A percentile compares a stretch with the other conserved stretches of the same genome.
These are phyloP conservation scores for Drosophila borborema DNA, from an alignment of 2,888 invertebrate genomes.

Conservation along the genomic window DNA sequence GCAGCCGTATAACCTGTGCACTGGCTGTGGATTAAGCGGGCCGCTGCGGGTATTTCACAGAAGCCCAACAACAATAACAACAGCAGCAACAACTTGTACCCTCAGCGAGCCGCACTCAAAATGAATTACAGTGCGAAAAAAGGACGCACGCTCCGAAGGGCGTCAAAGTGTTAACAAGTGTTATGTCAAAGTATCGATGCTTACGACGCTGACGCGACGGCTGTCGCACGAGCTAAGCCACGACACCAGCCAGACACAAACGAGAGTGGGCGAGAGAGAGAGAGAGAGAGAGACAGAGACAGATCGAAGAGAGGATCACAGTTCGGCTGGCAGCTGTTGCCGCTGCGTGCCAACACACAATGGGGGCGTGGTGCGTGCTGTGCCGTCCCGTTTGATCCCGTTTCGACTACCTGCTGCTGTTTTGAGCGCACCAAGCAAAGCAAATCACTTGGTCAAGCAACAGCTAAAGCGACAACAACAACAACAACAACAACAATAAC, in stretches of 20 bases:
- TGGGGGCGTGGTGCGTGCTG: slow-evolving; percentile 49
- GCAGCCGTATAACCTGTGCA: slow-evolving; percentile 42
- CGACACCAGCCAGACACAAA: slow-evolving; percentile 9
- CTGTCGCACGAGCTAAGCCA: slow-evolving; percentile 60
- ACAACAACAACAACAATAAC: slow-evolving; percentile 1
- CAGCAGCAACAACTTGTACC: slow-evolving; percentile 5
- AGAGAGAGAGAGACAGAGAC: not conserved
- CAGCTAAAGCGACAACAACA: slow-evolving; percentile 15
- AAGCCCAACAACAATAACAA: slow-evolving; percentile 30
- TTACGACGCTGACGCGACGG: slow-evolving; percentile 20
- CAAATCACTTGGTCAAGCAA: slow-evolving; percentile 76
- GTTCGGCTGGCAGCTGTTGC: slow-evolving; percentile 34
- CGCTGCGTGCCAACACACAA: slow-evolving; percentile 21
- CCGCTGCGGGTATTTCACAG: slow-evolving; percentile 63
- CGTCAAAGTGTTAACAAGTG: slow-evolving; percentile 83
- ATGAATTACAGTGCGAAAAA: slow-evolving; percentile 71
- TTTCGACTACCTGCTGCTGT: slow-evolving; percentile 49
- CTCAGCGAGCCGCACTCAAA: slow-evolving; percentile 50
- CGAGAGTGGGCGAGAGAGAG: not conserved
- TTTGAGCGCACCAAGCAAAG: slow-evolving; percentile 54
- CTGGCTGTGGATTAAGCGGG: slow-evolving; percentile 60
- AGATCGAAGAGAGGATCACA: slow-evolving; percentile 1
- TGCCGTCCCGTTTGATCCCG: slow-evolving; percentile 18
- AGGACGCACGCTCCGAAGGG: slow-evolving; percentile 58
- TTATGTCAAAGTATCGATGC: slow-evolving; percentile 56